These are phyloP conservation scores for Serranus cabrilla DNA, from an alignment of 2,797 vertebrate species.

Conservation along the genomic window DNA sequence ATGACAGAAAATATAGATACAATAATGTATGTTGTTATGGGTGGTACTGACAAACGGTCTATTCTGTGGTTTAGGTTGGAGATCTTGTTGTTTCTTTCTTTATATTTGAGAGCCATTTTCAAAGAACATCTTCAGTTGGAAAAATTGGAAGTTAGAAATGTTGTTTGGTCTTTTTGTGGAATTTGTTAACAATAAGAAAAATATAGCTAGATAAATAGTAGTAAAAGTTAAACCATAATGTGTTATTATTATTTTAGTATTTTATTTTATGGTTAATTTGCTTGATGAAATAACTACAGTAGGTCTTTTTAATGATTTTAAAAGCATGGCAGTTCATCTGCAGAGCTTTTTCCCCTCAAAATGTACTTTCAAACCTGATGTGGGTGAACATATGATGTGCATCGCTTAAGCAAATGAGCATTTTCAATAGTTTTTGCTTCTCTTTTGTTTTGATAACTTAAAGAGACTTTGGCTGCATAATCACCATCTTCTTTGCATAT, in stretches of 20 bases:
- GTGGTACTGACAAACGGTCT: too few relatives aligned
- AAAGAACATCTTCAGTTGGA: not conserved
- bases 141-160: too few relatives aligned
- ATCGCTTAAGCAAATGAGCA: not conserved
- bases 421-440: not conserved
- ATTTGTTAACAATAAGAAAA: not conserved
- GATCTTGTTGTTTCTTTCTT: not conserved
- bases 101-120: conserved; percentile 8
- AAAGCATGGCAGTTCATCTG: not conserved
- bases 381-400: not conserved
- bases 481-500: not conserved
- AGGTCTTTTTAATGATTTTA: not conserved
- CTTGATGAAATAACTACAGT: not conserved
- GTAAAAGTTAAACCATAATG: not conserved
- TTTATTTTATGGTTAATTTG: not conserved
- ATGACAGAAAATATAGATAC: too few relatives aligned
- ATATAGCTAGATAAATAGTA: not conserved
- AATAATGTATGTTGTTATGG: too few relatives aligned
- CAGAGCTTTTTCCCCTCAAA: not conserved
- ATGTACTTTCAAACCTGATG: not conserved
- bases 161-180: not conserved
- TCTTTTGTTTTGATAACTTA: conserved; percentile 6
- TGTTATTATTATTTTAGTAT: not conserved
- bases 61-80: too few relatives aligned
- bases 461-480: conserved; percentile 4